These are phyloP conservation scores for Heliothis subflexa DNA, from an alignment of 1,140 invertebrate genomes.

Conservation along the genomic window DNA sequence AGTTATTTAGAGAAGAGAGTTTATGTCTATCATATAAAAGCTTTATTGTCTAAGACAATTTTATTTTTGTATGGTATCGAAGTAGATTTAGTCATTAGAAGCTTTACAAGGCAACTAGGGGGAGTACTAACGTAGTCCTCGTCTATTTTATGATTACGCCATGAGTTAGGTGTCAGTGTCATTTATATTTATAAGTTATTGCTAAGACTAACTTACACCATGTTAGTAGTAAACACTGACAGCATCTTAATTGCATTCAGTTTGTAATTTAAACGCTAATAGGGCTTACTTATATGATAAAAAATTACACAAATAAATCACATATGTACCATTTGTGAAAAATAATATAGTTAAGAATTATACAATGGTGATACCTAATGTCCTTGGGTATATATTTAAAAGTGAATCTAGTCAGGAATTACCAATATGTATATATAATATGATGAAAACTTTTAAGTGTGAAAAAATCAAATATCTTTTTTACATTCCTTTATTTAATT, in stretches of 20 bases:
- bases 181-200: slow-evolving; percentile 53
- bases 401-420: slow-evolving; percentile 31
- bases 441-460: slow-evolving; percentile 2
- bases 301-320: slow-evolving; percentile 39
- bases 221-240: slow-evolving; percentile 29
- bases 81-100: slow-evolving; percentile 77
- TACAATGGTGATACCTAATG: background rate
- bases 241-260: slow-evolving; percentile 21
- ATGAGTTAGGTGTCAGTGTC: slow-evolving; percentile 59
- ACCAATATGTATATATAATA: background rate
- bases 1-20: slow-evolving; percentile 79
- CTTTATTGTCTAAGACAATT: slow-evolving; percentile 82
- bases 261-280: slow-evolving; percentile 25
- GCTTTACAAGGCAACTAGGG: slow-evolving; percentile 77
- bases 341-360: slow-evolving; percentile 11
- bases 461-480: slow-evolving; percentile 6
- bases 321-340: slow-evolving; percentile 25
- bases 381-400: slow-evolving; percentile 11
- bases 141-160: slow-evolving; percentile 56
- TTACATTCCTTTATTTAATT: slow-evolving; percentile 19
- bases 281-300: slow-evolving; percentile 14
- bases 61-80: slow-evolving; percentile 80
- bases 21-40: slow-evolving; percentile 72
- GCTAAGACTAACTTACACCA: slow-evolving; percentile 26
- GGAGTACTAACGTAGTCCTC: slow-evolving; percentile 57